These are phyloP conservation scores for Sigmodon hispidus DNA, from an alignment of 2,113 vertebrate genomes.

Conservation along the genomic window DNA sequence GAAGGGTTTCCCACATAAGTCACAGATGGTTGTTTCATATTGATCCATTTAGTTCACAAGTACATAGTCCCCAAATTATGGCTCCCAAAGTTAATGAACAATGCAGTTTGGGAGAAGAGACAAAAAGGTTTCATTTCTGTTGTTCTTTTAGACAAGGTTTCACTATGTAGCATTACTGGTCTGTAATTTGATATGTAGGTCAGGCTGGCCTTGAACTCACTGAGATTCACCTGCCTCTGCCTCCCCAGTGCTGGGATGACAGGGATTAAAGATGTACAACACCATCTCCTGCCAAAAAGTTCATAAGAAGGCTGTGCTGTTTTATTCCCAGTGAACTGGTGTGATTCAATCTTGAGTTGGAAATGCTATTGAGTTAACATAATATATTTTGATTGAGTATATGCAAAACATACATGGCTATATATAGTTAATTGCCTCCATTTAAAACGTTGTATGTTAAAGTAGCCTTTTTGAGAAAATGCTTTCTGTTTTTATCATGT, in stretches of 20 bases:
- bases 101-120: neutral
- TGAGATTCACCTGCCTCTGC: neutral
- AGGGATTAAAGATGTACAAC: neutral
- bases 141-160: neutral
- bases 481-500: neutral
- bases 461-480: slow-evolving; percentile 2
- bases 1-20: neutral
- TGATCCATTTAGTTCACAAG: neutral
- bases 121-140: neutral
- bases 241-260: neutral
- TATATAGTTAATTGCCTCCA: neutral
- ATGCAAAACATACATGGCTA: neutral
- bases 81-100: neutral
- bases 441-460: neutral
- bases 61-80: neutral
- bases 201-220: neutral
- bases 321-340: neutral
- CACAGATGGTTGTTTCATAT: neutral
- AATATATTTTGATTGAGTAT: neutral
- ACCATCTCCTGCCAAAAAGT: neutral
- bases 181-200: neutral
- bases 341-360: neutral
- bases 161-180: neutral
- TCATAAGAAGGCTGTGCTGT: neutral
- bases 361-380: neutral